Base-by-base conservation (phyloP, 2,113 vertebrate species). In the Hippopotamus amphibius region DNA sequence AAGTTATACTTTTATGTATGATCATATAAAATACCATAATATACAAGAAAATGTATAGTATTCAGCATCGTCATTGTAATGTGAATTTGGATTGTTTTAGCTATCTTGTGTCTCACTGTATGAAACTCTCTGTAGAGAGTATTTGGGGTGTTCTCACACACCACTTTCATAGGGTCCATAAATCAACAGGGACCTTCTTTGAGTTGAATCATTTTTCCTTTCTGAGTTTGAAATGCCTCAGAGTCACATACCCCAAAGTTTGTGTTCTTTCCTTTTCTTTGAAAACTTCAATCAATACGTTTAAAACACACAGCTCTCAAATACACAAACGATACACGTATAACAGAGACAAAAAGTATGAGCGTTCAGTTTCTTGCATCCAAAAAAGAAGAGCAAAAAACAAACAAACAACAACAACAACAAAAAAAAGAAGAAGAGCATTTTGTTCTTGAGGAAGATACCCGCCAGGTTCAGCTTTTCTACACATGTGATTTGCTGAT, bases 51-150 rank as follows among this genome's bases (percentile, higher is more conserved):
- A n/a, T 46, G 15, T 88, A 37, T 93, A 79, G 30, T 53, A 53
- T 82, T 88, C 24, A 57, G n/a, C n/a, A 94, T 28, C 50, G n/a
- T 53, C 59, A 43, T 48, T 72, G 13, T 83, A 82, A 81, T 76
- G 93, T 90, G n/a, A 53, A 63, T 86, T 96, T 89, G 72, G 74
- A 41, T 94, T 85, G 28, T 83, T 89, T 74, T 96, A 92, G 11
- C 53, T 80, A 28, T 81, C 37, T 65, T 81, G 11, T 79, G 13
- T 95, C 71, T 95, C 65, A 61, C 15, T 26, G 30, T 12, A 1
- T 82, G 66, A 95, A 81, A 88, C 26, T 37, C 33, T 82, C 65
- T 88, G 5, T 41, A 48, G 26, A 91, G 87, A 61, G 41, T 82
- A 96, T 94, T 96, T 95, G 43, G 33, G 5, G 48, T 7, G 4